Evolutionary conservation across 2,888 invertebrate genomes (phyloP), one percentile per base, ranked within the genome.

Genomic region (Liposcelis brunnea): DNA sequence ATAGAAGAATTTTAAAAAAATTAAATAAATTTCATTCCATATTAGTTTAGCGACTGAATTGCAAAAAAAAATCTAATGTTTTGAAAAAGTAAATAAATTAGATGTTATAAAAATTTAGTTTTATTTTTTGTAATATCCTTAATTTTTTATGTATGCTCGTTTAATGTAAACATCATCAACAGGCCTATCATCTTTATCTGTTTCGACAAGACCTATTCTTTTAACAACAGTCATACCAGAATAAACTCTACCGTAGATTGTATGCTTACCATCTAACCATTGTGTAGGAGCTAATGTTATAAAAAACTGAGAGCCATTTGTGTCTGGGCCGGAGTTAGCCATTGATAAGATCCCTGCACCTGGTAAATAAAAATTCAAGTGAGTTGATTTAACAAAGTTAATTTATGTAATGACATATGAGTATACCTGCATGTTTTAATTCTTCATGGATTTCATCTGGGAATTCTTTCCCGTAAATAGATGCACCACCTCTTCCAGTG

Each of bases 241-340:
- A 56, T 80, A 72, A 5, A 95, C 71, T 52, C 95, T 71, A 53
- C 87, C 98, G 66, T 98, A 98, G 59, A 99, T 93, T 2, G 94
- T 75, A 64, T 99, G 97, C 61, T 95, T 95, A 10, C 90, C 86
- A 68, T 98, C 97, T 32, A 98, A 68, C 93, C 97, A 97, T 56
- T 95, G 94, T 0, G 94, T 90, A 1, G 97, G 94, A 1, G 85
- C 93, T 49, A 98, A 65, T 0, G 95, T 94, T 42, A 98, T 87
- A 56, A 97, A 99, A 68, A 99, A 99, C 62, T 99, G 98, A 26
- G 93, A 94, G 2, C 95, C 95, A 63, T 99, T 98, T 5, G 89
- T 81, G 58, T 97, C 77, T 1, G 94, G 93, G 0, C 97, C 95
- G 15, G 94, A 83, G 69, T 99, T 99, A 1, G 98, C 98, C 98